These are phyloP conservation scores for Hemithea aestivaria DNA, from an alignment of 2,888 invertebrate species.

Conservation along the genomic window DNA sequence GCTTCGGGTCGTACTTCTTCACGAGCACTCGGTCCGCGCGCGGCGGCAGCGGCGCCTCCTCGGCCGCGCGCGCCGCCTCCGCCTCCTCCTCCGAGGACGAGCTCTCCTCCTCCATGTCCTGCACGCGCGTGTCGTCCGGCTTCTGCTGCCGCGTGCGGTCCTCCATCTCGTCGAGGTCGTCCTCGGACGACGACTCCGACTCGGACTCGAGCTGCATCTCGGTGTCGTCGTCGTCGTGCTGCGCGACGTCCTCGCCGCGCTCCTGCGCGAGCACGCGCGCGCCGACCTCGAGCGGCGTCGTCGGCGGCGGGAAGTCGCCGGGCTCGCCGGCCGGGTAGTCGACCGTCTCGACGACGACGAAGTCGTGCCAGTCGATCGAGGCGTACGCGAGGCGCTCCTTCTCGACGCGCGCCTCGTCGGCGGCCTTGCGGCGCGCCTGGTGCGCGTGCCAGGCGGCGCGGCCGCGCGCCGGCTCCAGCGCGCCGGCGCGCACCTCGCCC, in stretches of 20 bases:
- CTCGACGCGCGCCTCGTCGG: constrained; percentile 97
- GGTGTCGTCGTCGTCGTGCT: constrained; percentile 83
- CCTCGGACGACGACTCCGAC: constrained; percentile 79
- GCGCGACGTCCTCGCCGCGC: constrained; percentile 83
- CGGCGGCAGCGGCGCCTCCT: constrained; percentile 87
- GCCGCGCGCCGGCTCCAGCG: constrained; percentile 93
- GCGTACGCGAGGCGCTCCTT: constrained; percentile 97
- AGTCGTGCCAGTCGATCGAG: constrained; percentile 99
- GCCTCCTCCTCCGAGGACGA: constrained; percentile 75
- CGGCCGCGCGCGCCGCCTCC: constrained; percentile 34
- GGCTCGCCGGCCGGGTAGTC: constrained; percentile 98
- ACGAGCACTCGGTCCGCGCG: constrained; percentile 95
- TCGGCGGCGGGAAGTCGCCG: constrained; percentile 97
- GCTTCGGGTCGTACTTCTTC: constrained; percentile 97
- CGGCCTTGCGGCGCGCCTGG: constrained; percentile 94
- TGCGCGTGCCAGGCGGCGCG: constrained; percentile 98
- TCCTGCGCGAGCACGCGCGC: constrained; percentile 92
- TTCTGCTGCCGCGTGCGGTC: constrained; percentile 73
- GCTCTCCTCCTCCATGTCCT: constrained; percentile 96
- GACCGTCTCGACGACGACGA: constrained; percentile 99
- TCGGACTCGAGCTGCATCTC: constrained; percentile 95
- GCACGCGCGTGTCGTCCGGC: constrained; percentile 79
- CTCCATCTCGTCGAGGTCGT: constrained; percentile 83
- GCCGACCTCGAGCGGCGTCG: constrained; percentile 98
- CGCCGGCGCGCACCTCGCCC: constrained; percentile 85